Base-by-base conservation (phyloP, 92 coral and sea anemone species). In the Heliopora coerulea region DNA sequence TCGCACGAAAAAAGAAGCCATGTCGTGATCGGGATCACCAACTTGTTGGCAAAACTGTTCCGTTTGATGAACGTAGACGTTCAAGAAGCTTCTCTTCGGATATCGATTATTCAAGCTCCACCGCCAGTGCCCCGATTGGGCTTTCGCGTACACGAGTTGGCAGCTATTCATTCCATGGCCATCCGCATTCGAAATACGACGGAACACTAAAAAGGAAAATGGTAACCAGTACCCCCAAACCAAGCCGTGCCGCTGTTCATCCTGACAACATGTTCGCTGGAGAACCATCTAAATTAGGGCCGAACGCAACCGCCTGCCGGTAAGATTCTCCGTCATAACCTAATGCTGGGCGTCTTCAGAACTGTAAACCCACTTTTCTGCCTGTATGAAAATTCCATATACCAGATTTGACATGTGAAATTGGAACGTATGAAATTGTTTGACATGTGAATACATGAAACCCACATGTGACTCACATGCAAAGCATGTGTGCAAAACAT, bases 221-320 rank as follows among this genome's bases (percentile, higher is more conserved):
- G 2, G 72, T 78, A 1, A 90, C 98, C 14, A 93, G 96, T 67
- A 93, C 96, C 35, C 96, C 98, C 8, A 64, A 83, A 17, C 97
- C 88, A n/a, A 84, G 85, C 82, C 91, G 85, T 61, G 85, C 68
- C 40, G 66, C 59, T 28, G 69, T 78, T 62, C 79, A 8, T 50
- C 77, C 77, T 17, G 30, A 19, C 35, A 6, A 26, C 19, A 17
- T 29, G 20, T 26, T 27, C 11, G 31, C 56, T 1, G 20, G 18
- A 1, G 20, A 8, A 15, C 0, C 14, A 50, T 24, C 74, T 0
- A 44, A n/a, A 44, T 0, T 39, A 67, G 2, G 0, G 8, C 70
- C 0, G 1, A 19, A 37, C 24, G 26, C 37, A 1, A 27, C 12
- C 3, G 44, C 44, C 3, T 24, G 37, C 52, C 19, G 70, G 70